phyloP scores from a whole-genome alignment of 1,140 invertebrate genomes.

The Euschistus heros region DNA sequence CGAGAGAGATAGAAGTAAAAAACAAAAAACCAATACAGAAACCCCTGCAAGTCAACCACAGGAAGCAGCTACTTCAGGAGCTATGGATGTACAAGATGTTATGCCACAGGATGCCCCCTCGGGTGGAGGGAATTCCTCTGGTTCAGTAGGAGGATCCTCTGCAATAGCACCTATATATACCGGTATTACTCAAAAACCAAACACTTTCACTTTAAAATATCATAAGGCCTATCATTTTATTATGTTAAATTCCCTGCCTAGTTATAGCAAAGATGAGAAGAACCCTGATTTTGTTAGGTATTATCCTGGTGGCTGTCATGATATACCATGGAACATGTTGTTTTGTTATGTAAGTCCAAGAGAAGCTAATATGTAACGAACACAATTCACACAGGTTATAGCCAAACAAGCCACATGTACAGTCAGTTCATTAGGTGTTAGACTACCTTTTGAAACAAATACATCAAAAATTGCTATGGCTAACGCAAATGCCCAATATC shows the following conservation, averaged over 20 bases:
- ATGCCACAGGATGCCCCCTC: too few species aligned
- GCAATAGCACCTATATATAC: background rate
- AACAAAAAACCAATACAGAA: background rate
- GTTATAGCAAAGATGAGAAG: background rate
- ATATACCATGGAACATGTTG: slow-evolving; percentile 19
- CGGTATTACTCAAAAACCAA: too few species aligned
- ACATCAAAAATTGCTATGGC: too few species aligned
- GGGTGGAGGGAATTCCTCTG: background rate
- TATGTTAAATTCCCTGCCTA: too few species aligned
- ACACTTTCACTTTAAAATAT: too few species aligned
- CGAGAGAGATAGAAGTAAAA: background rate
- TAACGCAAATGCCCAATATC: too few species aligned
- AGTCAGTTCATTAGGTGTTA: slow-evolving; percentile 27
- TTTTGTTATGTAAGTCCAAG: slow-evolving; percentile 22
- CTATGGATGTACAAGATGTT: background rate
- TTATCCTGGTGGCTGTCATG: background rate
- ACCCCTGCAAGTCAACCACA: background rate
- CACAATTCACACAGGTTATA: background rate
- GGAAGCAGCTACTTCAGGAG: too few species aligned
- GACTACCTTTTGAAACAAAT: too few species aligned
- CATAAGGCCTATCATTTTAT: background rate
- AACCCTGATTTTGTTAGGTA: background rate
- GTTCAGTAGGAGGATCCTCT: background rate
- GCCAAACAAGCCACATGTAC: background rate
- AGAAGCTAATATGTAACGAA: slow-evolving; percentile 29